Evolutionary conservation across 1,140 invertebrate species (phyloP), one percentile per base, ranked within the genome.

Genomic region (Drosophila pseudoobscura): DNA sequence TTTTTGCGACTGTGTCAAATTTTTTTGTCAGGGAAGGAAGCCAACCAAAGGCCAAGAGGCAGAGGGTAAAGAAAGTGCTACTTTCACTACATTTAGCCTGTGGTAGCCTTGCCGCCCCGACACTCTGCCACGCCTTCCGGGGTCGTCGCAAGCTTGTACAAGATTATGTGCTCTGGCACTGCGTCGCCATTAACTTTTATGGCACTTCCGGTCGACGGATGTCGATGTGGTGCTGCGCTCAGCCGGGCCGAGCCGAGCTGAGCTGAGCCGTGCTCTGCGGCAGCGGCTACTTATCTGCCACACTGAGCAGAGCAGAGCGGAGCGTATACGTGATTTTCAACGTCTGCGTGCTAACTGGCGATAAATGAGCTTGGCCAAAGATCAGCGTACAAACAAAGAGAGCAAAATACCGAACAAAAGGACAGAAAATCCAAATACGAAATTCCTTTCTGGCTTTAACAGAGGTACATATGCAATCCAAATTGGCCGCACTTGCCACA

Each of bases 201-300:
- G 85, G 85, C 85, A 89, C 85, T 89, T 89, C 85, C 85, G 85
- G 78, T 85, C 72, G 63, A 53, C 80, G 85, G 85, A 89, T 89
- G 85, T 89, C 66, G 80, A 51, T 77, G 75, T 43, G 47, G 71
- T 47, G 64, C 8, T 47, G 47, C 35, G n/a, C 22, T 60, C 24
- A 0, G 35, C 11, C 35, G 9, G 13, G 11, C 35, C 35, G 8
- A 39, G 8, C 41, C 35, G 11, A 39, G 35, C 35, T 4, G 11
- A 13, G 11, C 11, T 4, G 11, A 13, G 11, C 11, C 44, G 45
- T 26, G 24, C 41, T 22, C 17, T 41, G 45, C 53, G 39, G 6
- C 39, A 9, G 31, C 64, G 46, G 59, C 78, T 64, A 72, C 65
- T 84, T 87, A 68, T 78, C 83, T 82, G 61, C 35, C 83, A 75